Evolutionary conservation across 2,797 vertebrate species (phyloP).

Genomic region (Echiichthys vipera): DNA sequence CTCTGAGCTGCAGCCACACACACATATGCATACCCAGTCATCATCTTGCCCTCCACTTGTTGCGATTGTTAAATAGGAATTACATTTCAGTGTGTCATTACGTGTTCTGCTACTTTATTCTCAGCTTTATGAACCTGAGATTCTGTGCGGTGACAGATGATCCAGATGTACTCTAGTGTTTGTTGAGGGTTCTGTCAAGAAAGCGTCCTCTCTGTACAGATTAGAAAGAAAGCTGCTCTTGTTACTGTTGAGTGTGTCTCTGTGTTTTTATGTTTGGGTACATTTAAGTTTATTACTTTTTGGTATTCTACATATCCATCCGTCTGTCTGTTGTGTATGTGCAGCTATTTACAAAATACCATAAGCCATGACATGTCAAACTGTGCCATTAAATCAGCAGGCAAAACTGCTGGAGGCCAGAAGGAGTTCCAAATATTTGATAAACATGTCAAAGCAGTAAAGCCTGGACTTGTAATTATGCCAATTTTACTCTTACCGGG

Average conservation of each 20-base stretch:
- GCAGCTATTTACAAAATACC: slow-evolving; percentile 28
- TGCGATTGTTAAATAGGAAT: slow-evolving; percentile 58
- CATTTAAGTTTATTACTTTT: neutral
- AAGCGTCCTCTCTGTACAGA: neutral
- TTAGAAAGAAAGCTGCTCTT: neutral
- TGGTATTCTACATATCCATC: slow-evolving; percentile 1
- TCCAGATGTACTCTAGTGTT: neutral
- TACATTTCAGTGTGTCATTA: slow-evolving; percentile 43
- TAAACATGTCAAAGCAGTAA: slow-evolving; percentile 73
- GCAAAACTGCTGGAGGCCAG: slow-evolving; percentile 46
- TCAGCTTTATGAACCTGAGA: slow-evolving; percentile 21
- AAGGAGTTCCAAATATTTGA: slow-evolving; percentile 67
- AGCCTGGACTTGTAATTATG: slow-evolving; percentile 70
- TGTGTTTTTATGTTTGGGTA: slow-evolving; percentile 34
- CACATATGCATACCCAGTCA: slow-evolving; percentile 50
- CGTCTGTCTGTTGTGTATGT: neutral
- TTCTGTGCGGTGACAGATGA: slow-evolving; percentile 11
- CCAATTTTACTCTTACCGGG: slow-evolving; percentile 69
- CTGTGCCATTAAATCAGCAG: slow-evolving; percentile 27
- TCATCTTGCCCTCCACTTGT: slow-evolving; percentile 46
- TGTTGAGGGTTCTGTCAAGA: neutral
- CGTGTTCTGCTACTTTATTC: slow-evolving; percentile 34
- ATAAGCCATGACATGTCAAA: slow-evolving; percentile 36
- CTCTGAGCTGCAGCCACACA: slow-evolving; percentile 53
- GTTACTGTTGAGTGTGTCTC: neutral